Conservation (phyloP, 2,113 vertebrate species). For the Carassius gibelio region DNA sequence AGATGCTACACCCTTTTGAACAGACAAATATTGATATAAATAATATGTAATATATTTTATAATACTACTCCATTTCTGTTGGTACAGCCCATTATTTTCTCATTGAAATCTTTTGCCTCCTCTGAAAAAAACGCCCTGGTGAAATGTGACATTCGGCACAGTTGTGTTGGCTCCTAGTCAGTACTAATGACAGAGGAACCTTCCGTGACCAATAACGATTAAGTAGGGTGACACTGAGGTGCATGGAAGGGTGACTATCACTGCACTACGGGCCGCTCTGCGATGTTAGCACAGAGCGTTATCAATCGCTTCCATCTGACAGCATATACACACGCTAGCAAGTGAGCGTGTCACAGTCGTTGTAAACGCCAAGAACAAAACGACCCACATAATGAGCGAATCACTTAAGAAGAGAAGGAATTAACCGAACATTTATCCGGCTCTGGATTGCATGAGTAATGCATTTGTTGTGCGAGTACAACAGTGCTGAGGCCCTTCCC, state of each 20-base stretch:
- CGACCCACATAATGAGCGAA: slow-evolving; percentile 12
- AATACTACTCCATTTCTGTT: background rate
- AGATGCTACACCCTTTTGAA: background rate
- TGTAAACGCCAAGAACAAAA: slow-evolving; percentile 33
- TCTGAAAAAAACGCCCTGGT: background rate
- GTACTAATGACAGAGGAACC: slow-evolving; percentile 39
- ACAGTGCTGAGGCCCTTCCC: slow-evolving; percentile 10
- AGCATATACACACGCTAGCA: background rate
- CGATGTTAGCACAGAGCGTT: background rate
- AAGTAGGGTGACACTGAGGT: slow-evolving; percentile 53
- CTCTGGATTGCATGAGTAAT: slow-evolving; percentile 17
- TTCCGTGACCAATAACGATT: slow-evolving; percentile 55
- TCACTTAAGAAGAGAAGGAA: slow-evolving; percentile 43
- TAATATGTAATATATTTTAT: background rate
- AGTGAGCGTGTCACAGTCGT: background rate
- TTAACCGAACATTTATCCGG: slow-evolving; percentile 32
- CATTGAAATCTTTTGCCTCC: background rate
- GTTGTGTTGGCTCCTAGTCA: slow-evolving; percentile 41
- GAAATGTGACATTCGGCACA: slow-evolving; percentile 41
- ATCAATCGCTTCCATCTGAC: background rate
- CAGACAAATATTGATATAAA: background rate
- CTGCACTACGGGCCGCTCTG: background rate
- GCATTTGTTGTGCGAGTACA: slow-evolving; percentile 28
- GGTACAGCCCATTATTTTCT: background rate
- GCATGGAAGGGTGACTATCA: slow-evolving; percentile 41